phyloP scores from a whole-genome alignment of 2,888 invertebrate genomes.

The Agrochola circellaris region DNA sequence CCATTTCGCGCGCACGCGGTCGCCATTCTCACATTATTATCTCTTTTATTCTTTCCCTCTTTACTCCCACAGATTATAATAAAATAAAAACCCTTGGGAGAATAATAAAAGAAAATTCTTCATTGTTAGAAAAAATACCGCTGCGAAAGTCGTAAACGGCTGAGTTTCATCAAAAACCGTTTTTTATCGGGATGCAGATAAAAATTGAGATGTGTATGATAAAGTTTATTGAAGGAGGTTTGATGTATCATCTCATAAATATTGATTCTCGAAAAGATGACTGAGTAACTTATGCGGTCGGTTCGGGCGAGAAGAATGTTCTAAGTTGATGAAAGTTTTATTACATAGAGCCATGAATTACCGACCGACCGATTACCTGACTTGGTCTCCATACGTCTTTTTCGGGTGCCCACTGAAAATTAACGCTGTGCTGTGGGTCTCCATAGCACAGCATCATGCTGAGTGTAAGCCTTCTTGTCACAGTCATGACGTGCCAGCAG shows the following conservation, averaged over 20 bases:
- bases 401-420: too few relatives aligned
- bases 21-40: conserved; percentile 54
- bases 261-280: conserved; percentile 18
- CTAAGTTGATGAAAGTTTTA: conserved; percentile 2
- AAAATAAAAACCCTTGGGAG: conserved; percentile 52
- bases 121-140: conserved; percentile 41
- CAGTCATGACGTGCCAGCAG: too few relatives aligned
- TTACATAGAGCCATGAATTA: not conserved
- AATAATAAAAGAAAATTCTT: conserved; percentile 52
- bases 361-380: too few relatives aligned
- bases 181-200: conserved; percentile 50
- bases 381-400: too few relatives aligned
- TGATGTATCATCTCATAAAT: conserved; percentile 32
- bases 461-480: too few relatives aligned
- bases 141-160: conserved; percentile 50
- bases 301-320: conserved; percentile 1
- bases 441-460: too few relatives aligned
- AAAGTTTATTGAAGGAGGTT: conserved; percentile 36
- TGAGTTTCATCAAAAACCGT: conserved; percentile 40
- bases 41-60: conserved; percentile 47
- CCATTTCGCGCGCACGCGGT: conserved; percentile 51
- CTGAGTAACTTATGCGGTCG: not conserved
- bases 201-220: conserved; percentile 40
- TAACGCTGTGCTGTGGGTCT: too few relatives aligned
- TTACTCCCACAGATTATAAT: conserved; percentile 57